Conservation (phyloP, 2,888 invertebrate genomes). For the Sinhomidia bicolor region DNA sequence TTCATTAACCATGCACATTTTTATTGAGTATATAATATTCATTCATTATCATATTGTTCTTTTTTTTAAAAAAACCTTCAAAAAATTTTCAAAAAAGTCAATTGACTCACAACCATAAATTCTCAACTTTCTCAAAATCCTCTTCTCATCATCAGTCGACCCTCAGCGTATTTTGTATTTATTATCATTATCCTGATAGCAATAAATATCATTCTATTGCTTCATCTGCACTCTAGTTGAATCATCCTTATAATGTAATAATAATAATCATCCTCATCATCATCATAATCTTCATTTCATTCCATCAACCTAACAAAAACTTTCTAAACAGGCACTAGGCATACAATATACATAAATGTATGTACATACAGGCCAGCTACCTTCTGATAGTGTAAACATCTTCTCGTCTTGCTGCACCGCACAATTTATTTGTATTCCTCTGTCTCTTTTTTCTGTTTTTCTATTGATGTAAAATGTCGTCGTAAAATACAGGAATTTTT, state of each 20-base stretch:
- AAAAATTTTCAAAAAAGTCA: slow-evolving; percentile 49
- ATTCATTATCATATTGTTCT: slow-evolving; percentile 47
- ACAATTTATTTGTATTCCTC: not conserved
- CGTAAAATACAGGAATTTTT: slow-evolving; percentile 21
- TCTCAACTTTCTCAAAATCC: slow-evolving; percentile 56
- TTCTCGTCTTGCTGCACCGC: not conserved
- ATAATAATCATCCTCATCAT: slow-evolving; percentile 30
- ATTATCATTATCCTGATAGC: not conserved
- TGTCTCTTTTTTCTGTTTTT: not conserved
- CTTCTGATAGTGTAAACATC: not conserved
- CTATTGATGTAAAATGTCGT: slow-evolving; percentile 11
- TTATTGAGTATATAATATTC: slow-evolving; percentile 40
- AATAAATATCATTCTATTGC: slow-evolving; percentile 32
- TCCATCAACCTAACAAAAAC: slow-evolving; percentile 9
- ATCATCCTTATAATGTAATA: slow-evolving; percentile 24
- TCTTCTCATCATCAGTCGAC: slow-evolving; percentile 27
- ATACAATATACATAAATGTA: too few species aligned
- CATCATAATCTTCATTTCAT: slow-evolving; percentile 40
- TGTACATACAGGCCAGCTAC: not conserved
- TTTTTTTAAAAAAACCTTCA: slow-evolving; percentile 39
- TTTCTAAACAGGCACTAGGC: too few species aligned
- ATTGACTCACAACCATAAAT: slow-evolving; percentile 59
- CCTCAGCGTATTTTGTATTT: not conserved
- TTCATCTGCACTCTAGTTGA: slow-evolving; percentile 19
- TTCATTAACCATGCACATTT: slow-evolving; percentile 24